phyloP scores from a whole-genome alignment of 2,797 vertebrate species.

The Pampus argenteus region DNA sequence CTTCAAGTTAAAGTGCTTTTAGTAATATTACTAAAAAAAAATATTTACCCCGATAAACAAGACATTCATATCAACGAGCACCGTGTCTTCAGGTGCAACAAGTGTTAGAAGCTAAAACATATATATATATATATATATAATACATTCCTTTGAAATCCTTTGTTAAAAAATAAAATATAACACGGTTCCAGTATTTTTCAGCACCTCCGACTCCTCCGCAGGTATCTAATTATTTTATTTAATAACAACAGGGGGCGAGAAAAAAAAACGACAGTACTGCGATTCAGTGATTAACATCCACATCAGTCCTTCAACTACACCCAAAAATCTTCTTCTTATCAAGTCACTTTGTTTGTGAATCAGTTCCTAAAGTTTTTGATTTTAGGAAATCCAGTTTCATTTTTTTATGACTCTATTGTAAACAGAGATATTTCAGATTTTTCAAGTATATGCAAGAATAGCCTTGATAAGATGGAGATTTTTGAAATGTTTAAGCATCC shows the following conservation, averaged over 20 bases:
- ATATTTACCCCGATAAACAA: conserved; percentile 41
- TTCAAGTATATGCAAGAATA: not conserved
- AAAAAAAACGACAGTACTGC: conserved; percentile 51
- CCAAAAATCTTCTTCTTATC: conserved; percentile 1
- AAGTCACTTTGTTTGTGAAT: not conserved
- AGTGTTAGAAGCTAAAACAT: not conserved
- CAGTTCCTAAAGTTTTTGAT: not conserved
- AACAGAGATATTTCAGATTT: not conserved
- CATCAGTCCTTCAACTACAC: conserved; percentile 7
- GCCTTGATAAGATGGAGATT: not conserved
- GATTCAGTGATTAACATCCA: conserved; percentile 38
- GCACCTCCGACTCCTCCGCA: conserved; percentile 29
- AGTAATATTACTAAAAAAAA: conserved; percentile 76
- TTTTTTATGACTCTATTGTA: not conserved
- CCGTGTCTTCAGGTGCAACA: conserved; percentile 45
- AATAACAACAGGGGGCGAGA: not conserved
- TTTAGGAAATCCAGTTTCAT: not conserved
- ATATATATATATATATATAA: conserved; percentile 47
- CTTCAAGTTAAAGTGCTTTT: conserved; percentile 85
- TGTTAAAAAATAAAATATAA: conserved; percentile 51
- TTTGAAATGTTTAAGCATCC: conserved; percentile 6
- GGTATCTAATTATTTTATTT: conserved; percentile 27
- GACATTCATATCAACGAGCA: conserved; percentile 43
- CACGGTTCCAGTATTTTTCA: conserved; percentile 39
- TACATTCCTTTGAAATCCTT: conserved; percentile 59